Conservation (phyloP, 2,888 invertebrate genomes). For the Lithophane leautieri region DNA sequence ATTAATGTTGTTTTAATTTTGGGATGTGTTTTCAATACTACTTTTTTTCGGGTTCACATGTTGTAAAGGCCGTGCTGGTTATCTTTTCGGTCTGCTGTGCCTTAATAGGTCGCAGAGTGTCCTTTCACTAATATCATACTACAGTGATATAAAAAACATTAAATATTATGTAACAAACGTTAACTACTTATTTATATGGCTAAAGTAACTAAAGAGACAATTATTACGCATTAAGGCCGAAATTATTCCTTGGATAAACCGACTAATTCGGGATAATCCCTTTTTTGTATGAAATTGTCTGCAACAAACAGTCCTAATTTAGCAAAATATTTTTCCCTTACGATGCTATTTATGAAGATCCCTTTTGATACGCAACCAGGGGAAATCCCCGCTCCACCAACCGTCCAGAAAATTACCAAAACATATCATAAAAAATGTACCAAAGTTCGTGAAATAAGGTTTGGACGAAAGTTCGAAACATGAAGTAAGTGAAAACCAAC, state of each 20-base stretch:
- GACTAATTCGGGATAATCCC: conserved; percentile 27
- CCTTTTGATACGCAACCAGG: conserved; percentile 39
- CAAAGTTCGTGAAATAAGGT: conserved; percentile 32
- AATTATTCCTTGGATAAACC: neutral
- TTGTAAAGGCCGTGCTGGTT: neutral
- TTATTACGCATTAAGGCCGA: conserved; percentile 1
- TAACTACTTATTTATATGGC: neutral
- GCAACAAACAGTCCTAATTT: conserved; percentile 35
- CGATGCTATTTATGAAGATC: conserved; percentile 33
- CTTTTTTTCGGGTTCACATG: neutral
- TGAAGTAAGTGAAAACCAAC: conserved; percentile 49
- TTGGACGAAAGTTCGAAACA: conserved; percentile 38
- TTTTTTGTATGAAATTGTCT: conserved; percentile 36
- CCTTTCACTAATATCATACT: neutral
- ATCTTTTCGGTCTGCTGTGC: conserved; percentile 19
- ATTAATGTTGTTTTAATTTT: conserved; percentile 50
- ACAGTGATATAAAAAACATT: neutral
- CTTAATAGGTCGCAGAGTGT: neutral
- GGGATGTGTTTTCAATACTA: neutral
- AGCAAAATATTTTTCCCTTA: conserved; percentile 41
- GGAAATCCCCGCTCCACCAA: conserved; percentile 26
- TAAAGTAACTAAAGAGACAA: neutral
- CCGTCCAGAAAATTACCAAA: conserved; percentile 62
- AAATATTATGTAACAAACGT: neutral
- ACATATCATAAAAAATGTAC: conserved; percentile 47